Evolutionary conservation across 1,140 invertebrate genomes (phyloP).

Genomic region (Babylonia areolata): DNA sequence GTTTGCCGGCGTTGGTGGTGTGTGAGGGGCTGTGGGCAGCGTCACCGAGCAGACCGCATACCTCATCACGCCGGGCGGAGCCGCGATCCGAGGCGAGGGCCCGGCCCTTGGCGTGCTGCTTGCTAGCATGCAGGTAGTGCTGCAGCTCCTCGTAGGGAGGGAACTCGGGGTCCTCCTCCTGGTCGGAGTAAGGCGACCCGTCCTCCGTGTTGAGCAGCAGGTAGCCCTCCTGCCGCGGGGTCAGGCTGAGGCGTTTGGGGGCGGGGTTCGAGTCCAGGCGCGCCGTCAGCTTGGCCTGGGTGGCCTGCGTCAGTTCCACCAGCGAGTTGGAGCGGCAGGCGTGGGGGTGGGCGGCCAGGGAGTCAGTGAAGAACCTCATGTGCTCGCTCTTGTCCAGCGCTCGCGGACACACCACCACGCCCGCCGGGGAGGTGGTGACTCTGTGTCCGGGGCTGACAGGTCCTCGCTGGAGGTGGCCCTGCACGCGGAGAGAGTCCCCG

Average conservation of each 20-base stretch:
- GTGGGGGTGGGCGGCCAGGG: constrained; percentile 27
- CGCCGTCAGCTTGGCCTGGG: constrained; percentile 42
- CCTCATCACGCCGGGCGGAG: constrained; percentile 21
- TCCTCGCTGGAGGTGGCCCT: not conserved
- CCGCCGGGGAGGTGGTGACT: not conserved
- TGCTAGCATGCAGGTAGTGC: constrained; percentile 9
- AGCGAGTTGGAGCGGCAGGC: constrained; percentile 55
- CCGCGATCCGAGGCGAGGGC: not conserved
- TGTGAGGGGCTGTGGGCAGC: not conserved
- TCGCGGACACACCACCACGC: not conserved
- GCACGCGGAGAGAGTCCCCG: not conserved
- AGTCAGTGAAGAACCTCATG: constrained; percentile 40
- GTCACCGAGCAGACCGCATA: constrained; percentile 1
- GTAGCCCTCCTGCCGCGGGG: constrained; percentile 63
- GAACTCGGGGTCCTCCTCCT: constrained; percentile 24
- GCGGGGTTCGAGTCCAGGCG: constrained; percentile 32
- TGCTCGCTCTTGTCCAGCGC: constrained; percentile 29
- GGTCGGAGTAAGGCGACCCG: constrained; percentile 34
- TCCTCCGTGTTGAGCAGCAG: constrained; percentile 58
- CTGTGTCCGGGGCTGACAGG: not conserved
- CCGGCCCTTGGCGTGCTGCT: constrained; percentile 18
- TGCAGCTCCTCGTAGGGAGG: constrained; percentile 26
- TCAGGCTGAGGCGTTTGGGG: constrained; percentile 60
- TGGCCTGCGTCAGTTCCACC: constrained; percentile 50
- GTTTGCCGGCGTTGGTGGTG: not conserved